Evolutionary conservation across 2,888 invertebrate genomes (phyloP), one percentile per base, ranked within the genome.

Genomic region (Amphipyra berbera): DNA sequence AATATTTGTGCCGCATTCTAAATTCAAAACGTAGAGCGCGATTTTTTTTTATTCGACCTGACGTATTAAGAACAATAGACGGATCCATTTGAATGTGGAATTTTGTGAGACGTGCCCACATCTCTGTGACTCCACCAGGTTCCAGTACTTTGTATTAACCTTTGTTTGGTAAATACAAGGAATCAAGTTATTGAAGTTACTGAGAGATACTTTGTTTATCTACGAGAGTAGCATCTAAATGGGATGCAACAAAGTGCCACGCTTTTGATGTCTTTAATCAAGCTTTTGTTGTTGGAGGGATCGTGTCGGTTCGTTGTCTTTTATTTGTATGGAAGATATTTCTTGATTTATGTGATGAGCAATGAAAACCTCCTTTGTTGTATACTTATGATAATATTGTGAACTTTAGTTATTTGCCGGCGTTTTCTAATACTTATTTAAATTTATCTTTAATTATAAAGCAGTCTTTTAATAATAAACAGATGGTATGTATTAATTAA

Each of bases 261-360:
- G 55, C 61, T 66, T 81, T 78, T 76, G 70, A 81, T 76, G 73
- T 71, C 73, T 79, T 73, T 78, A 76, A 81, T 81, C 81, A 79
- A 81, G 76, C 70, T 57, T 67, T 78, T 74, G 71, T 64, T 61
- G 40, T 68, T 53, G n/a, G 13, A 45, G 37, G 61, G 55, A 62
- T 58, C 66, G 53, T 49, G 73, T 63, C 58, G 62, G 60, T 61
- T 62, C 58, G 60, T 68, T 61, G 61, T 74, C 61, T 79, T 72
- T 73, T 78, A 70, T 80, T 61, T 68, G 50, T 57, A 74, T 2
- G 54, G 38, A 53, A 55, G 58, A 65, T 68, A 60, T 73, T 79
- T 50, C 61, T 66, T 63, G 65, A 68, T 79, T 68, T 72, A 61
- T 57, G 56, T 65, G 40, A 63, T 57, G 61, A 62, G 61, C 48